phyloP scores from a whole-genome alignment of 30 jellyfish, hydroid and myxozoan genomes.

The Hydractinia symbiolongicarpus region DNA sequence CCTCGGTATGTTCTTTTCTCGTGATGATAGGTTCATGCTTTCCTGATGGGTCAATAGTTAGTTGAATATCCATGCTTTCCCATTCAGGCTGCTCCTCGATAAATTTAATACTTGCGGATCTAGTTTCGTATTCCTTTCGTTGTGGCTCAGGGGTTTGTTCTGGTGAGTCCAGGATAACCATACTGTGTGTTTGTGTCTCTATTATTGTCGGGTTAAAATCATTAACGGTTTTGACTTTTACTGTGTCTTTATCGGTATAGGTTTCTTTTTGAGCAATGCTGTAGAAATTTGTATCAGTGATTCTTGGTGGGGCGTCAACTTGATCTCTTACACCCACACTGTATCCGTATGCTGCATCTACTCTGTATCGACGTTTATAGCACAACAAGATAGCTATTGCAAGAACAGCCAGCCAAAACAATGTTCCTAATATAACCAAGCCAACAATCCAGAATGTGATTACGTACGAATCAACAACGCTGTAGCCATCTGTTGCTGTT shows the following conservation, averaged over 20 bases:
- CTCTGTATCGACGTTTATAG: constrained; percentile 86
- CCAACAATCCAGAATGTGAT: constrained; percentile 94
- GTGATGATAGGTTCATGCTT: constrained; percentile 84
- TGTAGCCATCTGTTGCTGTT: constrained; percentile 50
- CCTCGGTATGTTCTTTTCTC: constrained; percentile 40
- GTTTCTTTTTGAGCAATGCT: constrained; percentile 11
- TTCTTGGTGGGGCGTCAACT: constrained; percentile 40
- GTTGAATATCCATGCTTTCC: constrained; percentile 83
- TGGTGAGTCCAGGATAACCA: constrained; percentile 42
- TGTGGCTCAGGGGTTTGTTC: constrained; percentile 24
- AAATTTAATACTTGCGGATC: constrained; percentile 64
- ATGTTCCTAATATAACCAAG: constrained; percentile 64
- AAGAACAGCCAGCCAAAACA: constrained; percentile 84
- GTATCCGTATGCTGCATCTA: constrained; percentile 35
- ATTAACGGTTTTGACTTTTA: constrained; percentile 8
- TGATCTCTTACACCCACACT: constrained; percentile 36
- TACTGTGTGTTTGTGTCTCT: constrained; percentile 38
- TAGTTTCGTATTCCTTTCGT: constrained; percentile 72
- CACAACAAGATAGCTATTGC: constrained; percentile 85
- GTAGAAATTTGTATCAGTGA: constrained; percentile 1
- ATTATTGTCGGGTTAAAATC: constrained; percentile 13
- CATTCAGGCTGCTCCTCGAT: constrained; percentile 92
- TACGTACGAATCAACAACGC: constrained; percentile 44
- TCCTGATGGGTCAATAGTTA: constrained; percentile 92
- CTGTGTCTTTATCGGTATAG: constrained; percentile 43